phyloP scores from a whole-genome alignment of 92 coral and sea anemone species.

The Zoanthus solanderi region DNA sequence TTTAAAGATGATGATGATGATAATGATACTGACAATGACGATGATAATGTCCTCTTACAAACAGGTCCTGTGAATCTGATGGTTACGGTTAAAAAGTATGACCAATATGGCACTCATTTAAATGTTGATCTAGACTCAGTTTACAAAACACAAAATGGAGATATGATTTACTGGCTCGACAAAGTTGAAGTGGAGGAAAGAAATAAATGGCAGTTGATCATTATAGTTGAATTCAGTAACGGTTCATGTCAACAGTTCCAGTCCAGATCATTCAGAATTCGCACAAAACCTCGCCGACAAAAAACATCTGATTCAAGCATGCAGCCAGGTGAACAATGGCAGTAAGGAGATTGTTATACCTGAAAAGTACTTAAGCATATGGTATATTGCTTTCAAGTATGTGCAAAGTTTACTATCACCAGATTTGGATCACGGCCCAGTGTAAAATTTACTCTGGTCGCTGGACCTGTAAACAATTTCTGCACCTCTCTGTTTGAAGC shows the following conservation, averaged over 20 bases:
- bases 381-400: no score
- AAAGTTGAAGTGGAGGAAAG: constrained; percentile 81
- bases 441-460: no score
- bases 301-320: constrained; percentile 27
- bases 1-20: background rate
- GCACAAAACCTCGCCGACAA: constrained; percentile 81
- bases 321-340: constrained; percentile 24
- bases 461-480: no score
- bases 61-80: constrained; percentile 75
- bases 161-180: constrained; percentile 82
- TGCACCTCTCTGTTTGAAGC: no score
- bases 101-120: constrained; percentile 50
- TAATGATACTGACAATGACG: background rate
- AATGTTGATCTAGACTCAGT: constrained; percentile 89
- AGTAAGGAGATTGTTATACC: background rate
- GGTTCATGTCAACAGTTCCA: constrained; percentile 43
- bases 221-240: constrained; percentile 70
- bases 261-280: constrained; percentile 81
- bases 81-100: constrained; percentile 53
- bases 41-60: background rate
- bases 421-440: no score
- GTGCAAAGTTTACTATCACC: no score
- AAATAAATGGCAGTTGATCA: constrained; percentile 80
- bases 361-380: background rate
- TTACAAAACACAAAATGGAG: constrained; percentile 76